Evolutionary conservation across 2,113 vertebrate genomes (phyloP).

Genomic region (Eulacestoma nigropectus): DNA sequence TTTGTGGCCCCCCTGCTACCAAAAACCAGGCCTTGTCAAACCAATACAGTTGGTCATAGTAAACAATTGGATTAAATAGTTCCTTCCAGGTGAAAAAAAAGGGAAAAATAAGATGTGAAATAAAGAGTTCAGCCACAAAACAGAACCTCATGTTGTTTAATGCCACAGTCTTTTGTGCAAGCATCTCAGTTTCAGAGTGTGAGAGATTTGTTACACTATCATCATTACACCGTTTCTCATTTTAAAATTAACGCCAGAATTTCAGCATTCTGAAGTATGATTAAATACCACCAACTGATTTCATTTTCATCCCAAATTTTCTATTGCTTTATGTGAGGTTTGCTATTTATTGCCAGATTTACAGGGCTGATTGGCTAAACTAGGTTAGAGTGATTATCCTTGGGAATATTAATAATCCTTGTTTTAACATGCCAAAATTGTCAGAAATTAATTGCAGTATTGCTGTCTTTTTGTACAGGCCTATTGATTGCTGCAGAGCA

Average conservation of each 20-base stretch:
- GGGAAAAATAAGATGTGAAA: background rate
- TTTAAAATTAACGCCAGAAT: conserved; percentile 24
- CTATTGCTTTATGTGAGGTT: background rate
- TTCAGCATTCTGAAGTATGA: background rate
- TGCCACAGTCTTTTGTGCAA: background rate
- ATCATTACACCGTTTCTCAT: background rate
- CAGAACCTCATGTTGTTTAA: background rate
- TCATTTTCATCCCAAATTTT: background rate
- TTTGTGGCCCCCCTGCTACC: background rate
- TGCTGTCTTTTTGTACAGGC: conserved; percentile 30
- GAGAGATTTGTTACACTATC: background rate
- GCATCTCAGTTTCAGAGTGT: background rate
- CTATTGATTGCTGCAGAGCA: background rate
- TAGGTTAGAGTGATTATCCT: background rate
- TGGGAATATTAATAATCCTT: conserved; percentile 38
- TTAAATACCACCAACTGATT: background rate
- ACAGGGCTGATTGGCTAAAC: background rate
- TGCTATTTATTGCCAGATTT: background rate
- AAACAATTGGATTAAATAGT: background rate
- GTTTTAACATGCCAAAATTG: conserved; percentile 49
- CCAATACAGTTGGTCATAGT: background rate
- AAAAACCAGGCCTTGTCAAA: background rate
- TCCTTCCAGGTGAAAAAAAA: background rate
- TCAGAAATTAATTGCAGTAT: conserved; percentile 41
- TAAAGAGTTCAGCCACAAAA: background rate